Conservation (phyloP, 2,888 invertebrate genomes). For the Eristalinus aeneus region DNA sequence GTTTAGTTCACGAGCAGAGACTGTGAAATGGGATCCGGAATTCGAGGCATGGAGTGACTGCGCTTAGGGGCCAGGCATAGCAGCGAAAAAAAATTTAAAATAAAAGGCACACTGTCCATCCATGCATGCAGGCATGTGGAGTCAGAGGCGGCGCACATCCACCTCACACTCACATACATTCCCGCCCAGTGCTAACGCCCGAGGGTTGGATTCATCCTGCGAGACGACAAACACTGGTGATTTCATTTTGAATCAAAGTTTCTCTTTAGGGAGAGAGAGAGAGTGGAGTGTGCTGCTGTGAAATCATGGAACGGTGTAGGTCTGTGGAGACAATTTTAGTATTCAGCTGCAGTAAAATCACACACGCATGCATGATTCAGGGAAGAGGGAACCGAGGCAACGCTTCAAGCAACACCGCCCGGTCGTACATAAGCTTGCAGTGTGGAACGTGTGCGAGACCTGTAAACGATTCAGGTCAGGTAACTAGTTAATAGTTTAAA, state of each 20-base stretch:
- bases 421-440: neutral
- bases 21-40: constrained; percentile 67
- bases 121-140: constrained; percentile 55
- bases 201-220: constrained; percentile 21
- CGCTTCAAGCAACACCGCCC: neutral
- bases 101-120: constrained; percentile 46
- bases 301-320: constrained; percentile 19
- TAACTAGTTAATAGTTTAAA: constrained; percentile 66
- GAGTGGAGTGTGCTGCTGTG: constrained; percentile 28
- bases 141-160: neutral
- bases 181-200: neutral
- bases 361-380: constrained; percentile 51
- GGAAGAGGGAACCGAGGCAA: neutral
- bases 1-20: constrained; percentile 66
- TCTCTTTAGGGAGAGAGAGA: constrained; percentile 10
- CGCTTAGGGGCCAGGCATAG: constrained; percentile 17
- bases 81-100: constrained; percentile 5
- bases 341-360: constrained; percentile 59
- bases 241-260: constrained; percentile 63
- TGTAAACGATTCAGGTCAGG: constrained; percentile 58
- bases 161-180: neutral
- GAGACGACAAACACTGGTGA: constrained; percentile 53
- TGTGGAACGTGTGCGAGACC: neutral
- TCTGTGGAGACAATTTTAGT: constrained; percentile 57
- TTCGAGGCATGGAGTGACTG: constrained; percentile 36